Conservation (phyloP, 1,140 invertebrate genomes). For the Neotoxoptera formosana region DNA sequence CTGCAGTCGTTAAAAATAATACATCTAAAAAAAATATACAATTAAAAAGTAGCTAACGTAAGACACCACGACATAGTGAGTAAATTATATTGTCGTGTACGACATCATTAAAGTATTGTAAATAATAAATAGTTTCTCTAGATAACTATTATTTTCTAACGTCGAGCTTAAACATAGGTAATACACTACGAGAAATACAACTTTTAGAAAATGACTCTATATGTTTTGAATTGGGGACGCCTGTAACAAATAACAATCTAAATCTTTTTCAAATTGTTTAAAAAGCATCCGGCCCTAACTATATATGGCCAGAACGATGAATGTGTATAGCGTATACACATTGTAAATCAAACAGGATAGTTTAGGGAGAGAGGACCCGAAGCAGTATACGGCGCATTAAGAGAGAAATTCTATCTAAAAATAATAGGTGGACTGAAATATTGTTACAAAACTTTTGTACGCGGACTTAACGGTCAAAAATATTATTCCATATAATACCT, state of each 20-base stretch:
- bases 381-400: not conserved
- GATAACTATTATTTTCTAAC: not conserved
- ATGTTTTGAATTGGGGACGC: not conserved
- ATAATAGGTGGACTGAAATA: not conserved
- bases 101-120: not conserved
- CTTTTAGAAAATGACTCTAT: not conserved
- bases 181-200: not conserved
- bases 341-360: not conserved
- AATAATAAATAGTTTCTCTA: not conserved
- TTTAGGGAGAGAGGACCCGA: not conserved
- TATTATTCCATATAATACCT: not conserved
- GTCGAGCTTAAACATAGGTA: not conserved
- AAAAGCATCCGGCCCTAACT: not conserved
- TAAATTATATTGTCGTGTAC: not conserved
- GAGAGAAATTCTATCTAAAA: not conserved
- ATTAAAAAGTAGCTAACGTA: not conserved
- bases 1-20: too few species aligned
- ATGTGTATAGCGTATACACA: not conserved
- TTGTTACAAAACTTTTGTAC: not conserved
- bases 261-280: slow-evolving; percentile 12
- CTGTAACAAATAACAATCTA: not conserved
- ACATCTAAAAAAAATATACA: not conserved
- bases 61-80: too few species aligned
- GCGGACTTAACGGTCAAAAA: not conserved
- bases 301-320: not conserved